These are phyloP conservation scores for Poeciliopsis infans DNA, from an alignment of 2,797 vertebrate species.

Conservation along the genomic window DNA sequence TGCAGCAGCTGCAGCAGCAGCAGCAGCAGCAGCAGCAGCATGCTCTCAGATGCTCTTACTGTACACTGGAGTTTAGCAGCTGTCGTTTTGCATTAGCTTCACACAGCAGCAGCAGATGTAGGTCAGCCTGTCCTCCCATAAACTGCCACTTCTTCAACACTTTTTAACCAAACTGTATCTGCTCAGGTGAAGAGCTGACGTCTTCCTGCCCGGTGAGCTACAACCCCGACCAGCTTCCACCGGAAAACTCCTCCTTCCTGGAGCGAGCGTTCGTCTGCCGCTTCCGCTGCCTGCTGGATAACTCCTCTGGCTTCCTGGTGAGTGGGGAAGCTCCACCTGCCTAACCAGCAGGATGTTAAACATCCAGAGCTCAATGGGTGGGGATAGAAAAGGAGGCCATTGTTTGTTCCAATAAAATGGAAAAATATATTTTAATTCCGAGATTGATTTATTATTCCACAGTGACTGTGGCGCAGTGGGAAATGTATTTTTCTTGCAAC, in stretches of 20 bases:
- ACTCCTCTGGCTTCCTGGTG: constrained; percentile 87
- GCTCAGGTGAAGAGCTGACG: constrained; percentile 60
- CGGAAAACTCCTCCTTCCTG: constrained; percentile 73
- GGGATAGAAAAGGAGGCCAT: too few relatives aligned
- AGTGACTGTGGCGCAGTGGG: too few relatives aligned
- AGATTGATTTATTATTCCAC: too few relatives aligned
- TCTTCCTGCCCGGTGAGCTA: constrained; percentile 45
- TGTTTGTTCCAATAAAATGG: too few relatives aligned
- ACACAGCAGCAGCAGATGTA: constrained; percentile 12
- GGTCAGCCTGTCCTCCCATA: background rate
- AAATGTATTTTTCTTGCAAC: too few relatives aligned
- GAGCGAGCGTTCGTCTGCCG: constrained; percentile 85
- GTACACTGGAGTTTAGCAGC: constrained; percentile 11
- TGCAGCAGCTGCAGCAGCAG: constrained; percentile 8
- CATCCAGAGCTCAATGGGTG: too few relatives aligned
- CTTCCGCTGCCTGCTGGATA: constrained; percentile 87
- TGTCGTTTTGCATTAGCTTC: constrained; percentile 39
- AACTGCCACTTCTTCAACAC: background rate
- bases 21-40: constrained; percentile 1
- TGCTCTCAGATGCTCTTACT: constrained; percentile 11
- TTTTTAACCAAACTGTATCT: background rate
- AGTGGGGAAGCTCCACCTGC: background rate
- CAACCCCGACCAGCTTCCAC: constrained; percentile 61
- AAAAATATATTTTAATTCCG: too few relatives aligned
- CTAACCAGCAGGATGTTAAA: too few relatives aligned